These are phyloP conservation scores for Drosophila longiperda DNA, from an alignment of 2,888 invertebrate genomes.

Conservation along the genomic window DNA sequence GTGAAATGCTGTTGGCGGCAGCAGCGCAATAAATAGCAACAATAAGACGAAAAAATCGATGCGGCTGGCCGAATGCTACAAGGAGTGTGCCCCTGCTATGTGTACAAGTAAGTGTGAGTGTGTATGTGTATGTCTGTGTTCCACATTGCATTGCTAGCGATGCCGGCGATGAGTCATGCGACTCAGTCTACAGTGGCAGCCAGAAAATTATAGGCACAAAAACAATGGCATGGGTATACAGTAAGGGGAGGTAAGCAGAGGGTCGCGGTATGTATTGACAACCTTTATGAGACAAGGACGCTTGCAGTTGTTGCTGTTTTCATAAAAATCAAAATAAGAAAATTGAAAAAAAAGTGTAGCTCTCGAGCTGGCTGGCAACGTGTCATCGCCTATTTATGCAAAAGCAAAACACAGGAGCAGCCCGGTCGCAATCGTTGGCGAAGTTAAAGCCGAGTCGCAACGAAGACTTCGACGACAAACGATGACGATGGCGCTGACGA, in stretches of 20 bases:
- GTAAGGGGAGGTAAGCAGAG: not conserved
- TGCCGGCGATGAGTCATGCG: constrained; percentile 77
- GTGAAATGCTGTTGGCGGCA: constrained; percentile 47
- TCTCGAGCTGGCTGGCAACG: constrained; percentile 27
- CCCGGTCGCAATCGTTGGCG: constrained; percentile 14
- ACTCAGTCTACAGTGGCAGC: constrained; percentile 63
- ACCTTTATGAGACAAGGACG: constrained; percentile 81
- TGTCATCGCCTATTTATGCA: constrained; percentile 40
- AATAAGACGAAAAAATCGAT: constrained; percentile 78
- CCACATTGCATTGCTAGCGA: constrained; percentile 75
- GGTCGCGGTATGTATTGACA: constrained; percentile 20
- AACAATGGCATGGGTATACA: constrained; percentile 28
- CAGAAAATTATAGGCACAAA: constrained; percentile 46
- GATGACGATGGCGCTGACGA: constrained; percentile 47
- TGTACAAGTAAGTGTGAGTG: constrained; percentile 28
- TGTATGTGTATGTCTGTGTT: constrained; percentile 50
- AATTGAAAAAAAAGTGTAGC: constrained; percentile 31
- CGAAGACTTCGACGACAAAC: constrained; percentile 37
- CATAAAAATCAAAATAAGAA: constrained; percentile 47
- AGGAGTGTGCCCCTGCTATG: constrained; percentile 49
- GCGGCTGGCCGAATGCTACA: constrained; percentile 71
- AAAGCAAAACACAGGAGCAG: constrained; percentile 59
- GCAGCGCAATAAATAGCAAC: constrained; percentile 76
- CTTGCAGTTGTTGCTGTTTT: constrained; percentile 64
- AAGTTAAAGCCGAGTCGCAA: constrained; percentile 31